Base-by-base conservation (phyloP, 2,888 invertebrate genomes). In the Brachypalpus laphriformis region DNA sequence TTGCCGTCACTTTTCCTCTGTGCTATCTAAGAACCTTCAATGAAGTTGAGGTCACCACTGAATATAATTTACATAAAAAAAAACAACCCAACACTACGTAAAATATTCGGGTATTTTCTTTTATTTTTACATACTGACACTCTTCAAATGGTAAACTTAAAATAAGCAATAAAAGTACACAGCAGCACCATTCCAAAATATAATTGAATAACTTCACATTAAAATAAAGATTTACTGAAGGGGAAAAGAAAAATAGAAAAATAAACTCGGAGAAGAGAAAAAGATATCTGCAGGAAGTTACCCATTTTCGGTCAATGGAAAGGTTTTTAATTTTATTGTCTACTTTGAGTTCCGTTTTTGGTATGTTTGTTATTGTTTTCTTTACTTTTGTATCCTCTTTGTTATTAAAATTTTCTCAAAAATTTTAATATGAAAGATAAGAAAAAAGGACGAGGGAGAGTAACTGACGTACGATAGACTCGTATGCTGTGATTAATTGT, bases 161-260 rank as follows among this genome's bases (percentile, higher is more conserved):
- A 25, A 8, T 47, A 31, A 31, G 9, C 45, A 63, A 47, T 47
- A 31, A 47, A 65, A 31, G 40, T 42, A 34, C 20, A 42, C 28
- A 18, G 3, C 18, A 11, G 31, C 31, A 20, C n/a, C n/a, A n/a
- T n/a, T 31, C n/a, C 31, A 7, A 18, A 63, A 45, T 61, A 6
- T 28, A 49, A 65, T 65, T 34, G 47, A 63, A 63, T 63, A 65
- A 47, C 47, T 49, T 47, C 31, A 6, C 63, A 49, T 47, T 31
- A 3, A 34, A 65, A 47, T 65, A 31, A 47, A 47, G 31, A 47
- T 20, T 47, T 54, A 11, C 11, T 34, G 34, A 34, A 34, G 16
- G 54, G 4, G 14, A 31, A 16, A 31, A 31, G 0, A 14, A 16
- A 59, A 20, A 61, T 28, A 28, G 25, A 3, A n/a, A 31, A 22